These are phyloP conservation scores for Isurus oxyrinchus DNA, from an alignment of 2,113 vertebrate genomes.

Conservation along the genomic window DNA sequence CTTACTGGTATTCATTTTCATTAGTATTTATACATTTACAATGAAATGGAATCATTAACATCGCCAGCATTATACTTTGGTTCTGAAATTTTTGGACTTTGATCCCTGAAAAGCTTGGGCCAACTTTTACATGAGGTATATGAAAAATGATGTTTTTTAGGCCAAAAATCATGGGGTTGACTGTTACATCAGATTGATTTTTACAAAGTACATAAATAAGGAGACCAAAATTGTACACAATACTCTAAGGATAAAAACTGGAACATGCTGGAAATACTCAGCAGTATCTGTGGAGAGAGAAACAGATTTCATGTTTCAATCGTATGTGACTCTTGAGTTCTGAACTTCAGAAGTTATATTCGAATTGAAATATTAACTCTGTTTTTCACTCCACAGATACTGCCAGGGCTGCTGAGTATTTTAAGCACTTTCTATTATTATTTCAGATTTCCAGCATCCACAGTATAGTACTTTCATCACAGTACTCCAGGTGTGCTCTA, in stretches of 20 bases:
- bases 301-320: not conserved
- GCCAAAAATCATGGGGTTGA: not conserved
- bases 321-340: not conserved
- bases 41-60: too few species aligned
- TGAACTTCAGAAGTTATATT: not conserved
- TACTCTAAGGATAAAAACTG: not conserved
- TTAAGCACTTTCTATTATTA: too few species aligned
- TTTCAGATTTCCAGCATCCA: too few species aligned
- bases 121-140: not conserved
- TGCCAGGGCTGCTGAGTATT: not conserved
- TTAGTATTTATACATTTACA: too few species aligned
- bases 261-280: not conserved
- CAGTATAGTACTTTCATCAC: too few species aligned
- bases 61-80: too few species aligned
- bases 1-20: too few species aligned
- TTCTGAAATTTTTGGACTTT: too few species aligned
- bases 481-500: too few species aligned
- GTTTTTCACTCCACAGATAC: too few species aligned
- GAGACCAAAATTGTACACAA: not conserved
- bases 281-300: not conserved
- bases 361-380: not conserved
- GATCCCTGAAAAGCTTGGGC: too few species aligned
- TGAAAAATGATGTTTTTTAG: not conserved
- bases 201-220: not conserved
- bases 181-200: not conserved